Base-by-base conservation (phyloP, 2,888 invertebrate species). In the Heliconius erato region DNA sequence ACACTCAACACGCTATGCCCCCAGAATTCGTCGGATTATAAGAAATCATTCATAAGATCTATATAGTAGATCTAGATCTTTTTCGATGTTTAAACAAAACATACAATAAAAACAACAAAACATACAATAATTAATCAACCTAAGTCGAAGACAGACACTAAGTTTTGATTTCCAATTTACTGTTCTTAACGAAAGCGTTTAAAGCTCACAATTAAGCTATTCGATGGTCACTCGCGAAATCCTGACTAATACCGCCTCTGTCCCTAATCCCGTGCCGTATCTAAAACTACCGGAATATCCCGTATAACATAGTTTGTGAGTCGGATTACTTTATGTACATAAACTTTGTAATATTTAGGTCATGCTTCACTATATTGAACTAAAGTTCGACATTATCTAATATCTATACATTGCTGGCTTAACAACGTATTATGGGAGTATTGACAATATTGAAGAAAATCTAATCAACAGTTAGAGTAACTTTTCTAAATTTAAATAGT, bases 181-280 rank as follows among this genome's bases (percentile, higher is more conserved):
- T 67, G 74, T 54, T 68, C 59, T 76, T 85, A 86, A 88, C 88
- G 87, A 88, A 88, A 89, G 88, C 89, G 88, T 87, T 87, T 85
- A 88, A 87, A 90, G 88, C 89, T 87, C 87, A 87, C 88, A 89
- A 90, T 90, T 89, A 90, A 85, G 85, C 85, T 84, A 86, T 86
- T 84, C 84, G 85, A 85, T 87, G 86, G 86, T 85, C 87, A 86
- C 87, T 86, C 86, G 68, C 85, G 83, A 87, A 87, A 88, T 88
- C 81, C 81, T 88, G 87, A 84, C 86, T 85, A 87, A 88, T 87
- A 82, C 82, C 84, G 81, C 85, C 74, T 84, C 86, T 87, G 87
- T 87, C 88, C 88, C 84, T 88, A 89, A 89, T 89, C 88, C 85
- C 80, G 84, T 82, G 78, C 85, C 85, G 87, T 87, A 86, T 88